Base-by-base conservation (phyloP, 2,113 vertebrate species). In the Heterocephalus glaber region DNA sequence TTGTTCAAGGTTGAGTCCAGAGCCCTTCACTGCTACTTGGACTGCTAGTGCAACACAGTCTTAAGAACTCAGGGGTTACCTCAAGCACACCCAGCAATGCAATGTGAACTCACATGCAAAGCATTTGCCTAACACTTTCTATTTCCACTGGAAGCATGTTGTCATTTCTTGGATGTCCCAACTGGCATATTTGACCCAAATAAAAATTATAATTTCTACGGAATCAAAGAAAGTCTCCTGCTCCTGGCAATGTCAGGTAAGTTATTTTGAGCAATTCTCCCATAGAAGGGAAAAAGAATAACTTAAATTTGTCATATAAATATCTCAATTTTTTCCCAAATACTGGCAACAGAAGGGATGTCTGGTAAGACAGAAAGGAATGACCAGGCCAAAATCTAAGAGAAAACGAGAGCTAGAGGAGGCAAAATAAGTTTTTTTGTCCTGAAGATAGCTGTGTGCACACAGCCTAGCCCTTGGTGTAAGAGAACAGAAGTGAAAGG, bases 191-290 rank as follows among this genome's bases (percentile, higher is more conserved):
- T 38, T 89, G 58, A 89, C 41, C 86, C 26, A 65, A 77, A 65
- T 35, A n/a, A 83, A 87, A 87, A 92, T 56, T 16, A 65, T 47
- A 44, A 77, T 83, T 86, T 86, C 89, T 58, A 90, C 2, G 58
- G 82, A 70, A 63, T 61, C 44, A 63, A 89, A 93, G 83, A 80
- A 85, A 91, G 74, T 92, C n/a, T 56, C 83, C 86, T 74, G 60
- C 16, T 94, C 94, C 38, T 28, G 12, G 54, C 61, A 95, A 79
- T 49, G 47, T 28, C 70, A 77, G 33, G 33, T 79, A 65, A 70
- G 26, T 54, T 60, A 85, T 81, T 92, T 86, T 58, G 41, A 94
- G 16, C 44, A 90, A 44, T 77, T 82, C 74, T 76, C 16, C 33
- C 38, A 52, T 38, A 26, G 35, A 70, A 80, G 41, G 26, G 2